Conservation (phyloP, 2,113 vertebrate genomes). For the Sturnira hondurensis region DNA sequence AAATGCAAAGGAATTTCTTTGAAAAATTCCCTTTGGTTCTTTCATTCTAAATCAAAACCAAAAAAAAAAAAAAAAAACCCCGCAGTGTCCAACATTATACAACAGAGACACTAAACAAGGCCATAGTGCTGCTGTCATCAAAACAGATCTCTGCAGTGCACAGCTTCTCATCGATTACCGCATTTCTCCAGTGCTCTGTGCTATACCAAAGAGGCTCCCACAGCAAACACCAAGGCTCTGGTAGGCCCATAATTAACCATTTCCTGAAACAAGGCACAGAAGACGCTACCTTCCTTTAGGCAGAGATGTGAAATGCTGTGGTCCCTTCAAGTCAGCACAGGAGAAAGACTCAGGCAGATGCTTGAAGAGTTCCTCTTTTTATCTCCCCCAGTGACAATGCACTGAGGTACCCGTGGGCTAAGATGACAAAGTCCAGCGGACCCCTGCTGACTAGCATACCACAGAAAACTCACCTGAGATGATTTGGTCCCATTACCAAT, state of each 20-base stretch:
- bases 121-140: conserved; percentile 77
- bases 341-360: conserved; percentile 11
- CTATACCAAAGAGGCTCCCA: conserved; percentile 59
- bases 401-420: conserved; percentile 33
- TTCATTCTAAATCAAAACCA: conserved; percentile 70
- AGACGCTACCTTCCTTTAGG: conserved; percentile 17
- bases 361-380: conserved; percentile 48
- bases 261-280: conserved; percentile 44
- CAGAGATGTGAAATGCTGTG: conserved; percentile 53
- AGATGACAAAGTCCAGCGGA: background rate
- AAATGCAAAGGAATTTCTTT: conserved; percentile 56
- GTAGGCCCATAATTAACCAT: conserved; percentile 58
- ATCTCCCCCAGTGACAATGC: conserved; percentile 49
- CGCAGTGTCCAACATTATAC: conserved; percentile 73
- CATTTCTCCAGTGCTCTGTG: conserved; percentile 59
- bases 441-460: background rate
- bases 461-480: conserved; percentile 59
- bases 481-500: conserved; percentile 41
- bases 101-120: conserved; percentile 68
- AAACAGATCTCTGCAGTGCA: conserved; percentile 83
- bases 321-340: conserved; percentile 51
- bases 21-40: conserved; percentile 59
- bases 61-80: conserved; percentile 65
- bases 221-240: conserved; percentile 52
- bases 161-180: conserved; percentile 74